Evolutionary conservation across 2,113 vertebrate genomes (phyloP), one percentile per base, ranked within the genome.

Genomic region (Salvator merianae): DNA sequence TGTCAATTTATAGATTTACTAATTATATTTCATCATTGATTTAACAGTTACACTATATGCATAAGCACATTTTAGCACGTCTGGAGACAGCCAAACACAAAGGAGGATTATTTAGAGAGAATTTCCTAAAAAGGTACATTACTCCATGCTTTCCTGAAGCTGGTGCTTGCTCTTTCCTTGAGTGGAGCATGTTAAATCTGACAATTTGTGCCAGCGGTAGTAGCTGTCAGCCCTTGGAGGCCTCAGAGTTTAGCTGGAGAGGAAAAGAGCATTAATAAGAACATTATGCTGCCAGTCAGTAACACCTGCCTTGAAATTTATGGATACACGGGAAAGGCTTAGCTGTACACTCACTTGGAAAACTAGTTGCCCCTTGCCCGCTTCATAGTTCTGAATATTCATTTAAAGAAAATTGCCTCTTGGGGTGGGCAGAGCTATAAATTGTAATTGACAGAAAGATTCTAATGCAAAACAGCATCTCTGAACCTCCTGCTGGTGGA

Each of bases 221-320:
- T 18, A 83, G 82, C 84, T 87, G 86, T 79, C 89, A 91, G 71
- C 70, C 69, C 43, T 74, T 0, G 0, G 74, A 74, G 84, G 30
- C 30, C 22, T 28, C 20, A 34, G 88, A 63, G 77, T 86, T 86
- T 83, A 86, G 34, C 50, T 83, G 75, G 53, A 50, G 5, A 53
- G n/a, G 32, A 65, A 87, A 86, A 85, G 36, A 69, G 50, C 26
- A 78, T 79, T 79, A 85, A 86, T 34, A 83, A 72, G 74, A 88
- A 22, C 9, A 5, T 30, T 5, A 13, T 63, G 68, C 22, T 28
- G 34, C 47, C 77, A 76, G 32, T 59, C 40, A 86, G 77, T 77
- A 89, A 80, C 78, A 50, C 16, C 77, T 85, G n/a, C 5, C 62
- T 82, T 84, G 32, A 86, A 88, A 81, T 40, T 30, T 9, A 0